These are phyloP conservation scores for Thereva unica DNA, from an alignment of 2,888 invertebrate genomes.

Conservation along the genomic window DNA sequence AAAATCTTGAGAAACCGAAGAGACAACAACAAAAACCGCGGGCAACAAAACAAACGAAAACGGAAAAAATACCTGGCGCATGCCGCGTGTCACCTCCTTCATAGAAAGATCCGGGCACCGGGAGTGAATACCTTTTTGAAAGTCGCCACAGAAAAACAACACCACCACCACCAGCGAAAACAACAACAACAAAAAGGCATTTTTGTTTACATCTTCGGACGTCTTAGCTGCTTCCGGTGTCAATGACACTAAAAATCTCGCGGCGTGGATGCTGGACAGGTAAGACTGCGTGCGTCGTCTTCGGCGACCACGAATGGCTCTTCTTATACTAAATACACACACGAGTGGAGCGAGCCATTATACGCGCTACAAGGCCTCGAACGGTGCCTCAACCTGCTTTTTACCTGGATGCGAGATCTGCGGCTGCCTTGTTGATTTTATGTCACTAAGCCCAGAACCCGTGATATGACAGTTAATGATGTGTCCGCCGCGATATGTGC, in stretches of 20 bases:
- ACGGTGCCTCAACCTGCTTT: slow-evolving; percentile 21
- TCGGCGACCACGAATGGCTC: background rate
- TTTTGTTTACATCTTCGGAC: slow-evolving; percentile 27
- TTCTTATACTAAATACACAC: too few species aligned
- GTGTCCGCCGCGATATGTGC: slow-evolving; percentile 3
- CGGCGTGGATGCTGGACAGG: background rate
- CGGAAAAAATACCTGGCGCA: slow-evolving; percentile 18
- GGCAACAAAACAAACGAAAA: background rate
- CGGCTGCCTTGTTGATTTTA: slow-evolving; percentile 7
- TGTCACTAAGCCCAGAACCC: background rate
- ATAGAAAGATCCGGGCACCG: too few species aligned
- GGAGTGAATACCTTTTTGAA: too few species aligned
- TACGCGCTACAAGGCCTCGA: background rate
- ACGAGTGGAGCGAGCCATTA: slow-evolving; percentile 2
- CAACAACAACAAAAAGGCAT: background rate
- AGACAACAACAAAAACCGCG: background rate
- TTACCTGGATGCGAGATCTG: background rate
- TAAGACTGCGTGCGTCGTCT: background rate
- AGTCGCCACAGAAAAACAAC: too few species aligned
- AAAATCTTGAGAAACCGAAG: too few species aligned
- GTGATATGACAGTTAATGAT: slow-evolving; percentile 22
- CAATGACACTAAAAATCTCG: slow-evolving; percentile 16
- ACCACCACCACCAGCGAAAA: too few species aligned
- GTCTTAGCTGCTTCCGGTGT: slow-evolving; percentile 21
- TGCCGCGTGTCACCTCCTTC: slow-evolving; percentile 1